These are phyloP conservation scores for Cyphomyrus plagiostoma DNA, from an alignment of 2,113 vertebrate genomes.

Conservation along the genomic window DNA sequence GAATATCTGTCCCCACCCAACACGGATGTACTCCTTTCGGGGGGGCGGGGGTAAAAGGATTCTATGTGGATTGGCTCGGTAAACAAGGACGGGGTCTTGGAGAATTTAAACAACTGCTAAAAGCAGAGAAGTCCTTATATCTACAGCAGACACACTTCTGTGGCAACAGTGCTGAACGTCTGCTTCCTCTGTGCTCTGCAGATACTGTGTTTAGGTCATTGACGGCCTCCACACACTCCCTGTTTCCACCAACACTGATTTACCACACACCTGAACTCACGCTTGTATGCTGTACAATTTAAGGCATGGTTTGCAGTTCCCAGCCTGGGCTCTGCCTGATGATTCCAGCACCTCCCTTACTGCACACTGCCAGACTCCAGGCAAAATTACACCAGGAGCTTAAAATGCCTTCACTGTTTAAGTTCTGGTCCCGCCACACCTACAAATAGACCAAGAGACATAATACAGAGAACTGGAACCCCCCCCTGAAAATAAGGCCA, in stretches of 20 bases:
- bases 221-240: not conserved
- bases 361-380: not conserved
- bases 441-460: not conserved
- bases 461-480: not conserved
- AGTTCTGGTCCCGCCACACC: not conserved
- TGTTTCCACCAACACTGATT: not conserved
- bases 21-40: not conserved
- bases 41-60: not conserved
- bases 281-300: not conserved
- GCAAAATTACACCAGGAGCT: not conserved
- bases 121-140: not conserved
- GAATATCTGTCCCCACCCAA: not conserved
- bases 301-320: not conserved
- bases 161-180: not conserved
- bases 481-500: constrained; percentile 48
- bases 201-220: not conserved
- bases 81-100: not conserved
- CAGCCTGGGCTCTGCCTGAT: not conserved
- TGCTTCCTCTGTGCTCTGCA: not conserved
- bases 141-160: not conserved
- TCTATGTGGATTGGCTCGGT: not conserved
- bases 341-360: not conserved
- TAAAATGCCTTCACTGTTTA: not conserved
- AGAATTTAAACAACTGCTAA: not conserved
- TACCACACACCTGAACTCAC: not conserved